Base-by-base conservation (phyloP, 2,888 invertebrate genomes). In the Athetis lepigone region DNA sequence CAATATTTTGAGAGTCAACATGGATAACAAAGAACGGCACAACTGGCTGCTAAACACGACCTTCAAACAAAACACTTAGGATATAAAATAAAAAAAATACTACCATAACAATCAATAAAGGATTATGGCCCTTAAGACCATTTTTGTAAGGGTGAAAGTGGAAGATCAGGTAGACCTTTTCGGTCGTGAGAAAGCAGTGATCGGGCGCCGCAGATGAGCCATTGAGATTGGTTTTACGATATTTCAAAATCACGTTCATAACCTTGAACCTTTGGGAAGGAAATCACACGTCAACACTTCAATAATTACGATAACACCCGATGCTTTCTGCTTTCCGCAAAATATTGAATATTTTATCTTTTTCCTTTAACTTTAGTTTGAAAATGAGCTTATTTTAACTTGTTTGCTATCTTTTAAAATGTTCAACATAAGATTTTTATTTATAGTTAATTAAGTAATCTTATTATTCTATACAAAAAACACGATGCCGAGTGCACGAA, bases 221-320 rank as follows among this genome's bases (percentile, higher is more conserved):
- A 86, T 90, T 87, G 84, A 86, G 90, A 92, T 92, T 90, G 89
- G 85, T 92, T 93, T 92, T 92, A 92, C 90, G 90, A 92, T 92
- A 92, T 91, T 92, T 91, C 86, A 84, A 90, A 90, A 92, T 92
- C 92, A 93, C 91, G 92, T 90, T 88, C 82, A 81, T 90, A 91
- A 91, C 92, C 92, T 92, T 94, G 92, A 93, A 91, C 90, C 88
- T 85, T 81, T 86, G 90, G 85, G 88, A 87, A 90, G 88, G 87
- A 92, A 90, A 90, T 91, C 88, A 88, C 91, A 91, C 89, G 82
- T 88, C 82, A 76, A 75, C 80, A 82, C 79, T 75, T 78, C 74
- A 79, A 85, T 81, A 79, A 82, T 87, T 80, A 79, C 75, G 72
- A 71, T 74, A 75, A 69, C 51, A 58, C 40, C 49, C 46, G 52